phyloP scores from a whole-genome alignment of 2,113 vertebrate genomes.

The Ellobius talpinus region DNA sequence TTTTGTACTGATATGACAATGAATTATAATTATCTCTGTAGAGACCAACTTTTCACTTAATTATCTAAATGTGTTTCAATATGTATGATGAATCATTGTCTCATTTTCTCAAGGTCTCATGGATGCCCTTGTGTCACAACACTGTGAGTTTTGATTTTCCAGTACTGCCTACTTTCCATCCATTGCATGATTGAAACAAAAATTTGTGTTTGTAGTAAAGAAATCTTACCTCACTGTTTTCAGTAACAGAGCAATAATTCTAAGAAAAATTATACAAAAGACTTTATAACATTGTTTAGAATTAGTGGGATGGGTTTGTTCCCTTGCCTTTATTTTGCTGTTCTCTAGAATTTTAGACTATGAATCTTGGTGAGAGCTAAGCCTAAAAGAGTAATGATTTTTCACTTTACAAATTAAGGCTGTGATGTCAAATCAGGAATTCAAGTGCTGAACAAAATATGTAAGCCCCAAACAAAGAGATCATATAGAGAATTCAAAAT shows the following conservation, averaged over 20 bases:
- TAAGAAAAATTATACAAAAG: background rate
- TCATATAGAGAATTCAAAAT: background rate
- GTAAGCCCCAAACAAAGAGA: background rate
- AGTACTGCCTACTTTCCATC: background rate
- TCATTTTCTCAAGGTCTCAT: background rate
- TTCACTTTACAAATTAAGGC: background rate
- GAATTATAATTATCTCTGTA: background rate
- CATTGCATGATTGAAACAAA: background rate
- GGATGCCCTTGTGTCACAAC: background rate
- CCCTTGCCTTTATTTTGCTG: background rate
- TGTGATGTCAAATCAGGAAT: background rate
- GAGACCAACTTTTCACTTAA: background rate
- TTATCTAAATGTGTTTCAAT: constrained; percentile 65
- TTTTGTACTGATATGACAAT: background rate
- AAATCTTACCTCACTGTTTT: background rate
- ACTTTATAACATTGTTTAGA: background rate
- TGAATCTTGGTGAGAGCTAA: background rate
- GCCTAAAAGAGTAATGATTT: background rate
- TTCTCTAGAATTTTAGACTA: background rate
- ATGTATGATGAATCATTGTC: background rate
- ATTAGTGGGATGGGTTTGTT: background rate
- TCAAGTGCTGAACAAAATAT: background rate
- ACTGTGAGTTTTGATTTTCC: background rate
- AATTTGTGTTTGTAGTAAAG: background rate
- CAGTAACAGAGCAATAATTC: background rate